Percentiles rank a stretch among this genome's conserved stretches.
phyloP scores from a whole-genome alignment of 2,888 invertebrate species.

The Dorcus parallelipipedus region DNA sequence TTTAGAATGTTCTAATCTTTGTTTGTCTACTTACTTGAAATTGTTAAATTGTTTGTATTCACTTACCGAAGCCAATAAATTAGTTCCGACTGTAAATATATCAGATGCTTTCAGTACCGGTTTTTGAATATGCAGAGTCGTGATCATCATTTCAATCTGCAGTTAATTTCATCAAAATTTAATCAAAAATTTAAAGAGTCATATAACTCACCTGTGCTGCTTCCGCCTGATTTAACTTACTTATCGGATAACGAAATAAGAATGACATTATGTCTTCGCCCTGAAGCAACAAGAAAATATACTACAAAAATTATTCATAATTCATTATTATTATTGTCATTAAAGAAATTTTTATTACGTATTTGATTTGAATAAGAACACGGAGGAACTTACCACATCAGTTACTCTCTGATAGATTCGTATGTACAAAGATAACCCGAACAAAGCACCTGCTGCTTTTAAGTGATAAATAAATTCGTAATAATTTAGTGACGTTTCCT shows the following conservation, averaged over 20 bases:
- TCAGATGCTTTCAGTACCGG: slow-evolving; percentile 37
- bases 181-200: background rate
- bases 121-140: slow-evolving; percentile 32
- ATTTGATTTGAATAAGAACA: too few relatives aligned
- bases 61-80: slow-evolving; percentile 38
- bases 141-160: slow-evolving; percentile 35
- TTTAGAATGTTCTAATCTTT: too few relatives aligned
- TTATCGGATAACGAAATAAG: slow-evolving; percentile 36
- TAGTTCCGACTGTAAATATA: slow-evolving; percentile 35
- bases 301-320: too few relatives aligned
- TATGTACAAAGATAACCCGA: too few relatives aligned
- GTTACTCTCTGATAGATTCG: too few relatives aligned
- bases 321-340: too few relatives aligned
- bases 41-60: background rate
- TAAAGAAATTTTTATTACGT: too few relatives aligned
- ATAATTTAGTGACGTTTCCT: too few relatives aligned
- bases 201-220: slow-evolving; percentile 30
- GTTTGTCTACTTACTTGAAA: too few relatives aligned
- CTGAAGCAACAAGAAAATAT: slow-evolving; percentile 26
- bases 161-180: slow-evolving; percentile 10
- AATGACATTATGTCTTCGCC: slow-evolving; percentile 33
- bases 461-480: too few relatives aligned
- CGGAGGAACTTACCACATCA: too few relatives aligned
- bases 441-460: too few relatives aligned
- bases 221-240: slow-evolving; percentile 33